Conservation (phyloP, 2,888 invertebrate genomes). For the Monoplex corrugatus region DNA sequence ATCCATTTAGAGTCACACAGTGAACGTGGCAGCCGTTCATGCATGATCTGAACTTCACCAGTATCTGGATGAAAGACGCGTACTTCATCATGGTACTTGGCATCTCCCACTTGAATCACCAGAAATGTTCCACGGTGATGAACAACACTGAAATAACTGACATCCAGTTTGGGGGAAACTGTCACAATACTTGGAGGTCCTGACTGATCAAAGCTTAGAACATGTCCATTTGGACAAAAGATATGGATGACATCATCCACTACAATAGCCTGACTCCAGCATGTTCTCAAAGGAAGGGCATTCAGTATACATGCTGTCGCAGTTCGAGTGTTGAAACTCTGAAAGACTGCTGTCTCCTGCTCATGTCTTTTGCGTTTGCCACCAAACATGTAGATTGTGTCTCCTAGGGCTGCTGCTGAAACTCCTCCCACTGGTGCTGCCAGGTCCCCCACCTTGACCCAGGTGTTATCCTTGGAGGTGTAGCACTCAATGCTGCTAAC, state of each 20-base stretch:
- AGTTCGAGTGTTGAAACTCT: conserved; percentile 59
- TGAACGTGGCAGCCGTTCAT: conserved; percentile 58
- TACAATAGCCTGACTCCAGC: conserved; percentile 59
- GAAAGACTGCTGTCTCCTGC: conserved; percentile 54
- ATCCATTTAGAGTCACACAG: conserved; percentile 61
- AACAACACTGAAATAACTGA: conserved; percentile 58
- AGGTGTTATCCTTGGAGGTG: conserved; percentile 48
- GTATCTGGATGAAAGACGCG: conserved; percentile 54
- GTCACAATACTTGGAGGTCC: conserved; percentile 56
- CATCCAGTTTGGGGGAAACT: conserved; percentile 57
- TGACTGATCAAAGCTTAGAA: conserved; percentile 52
- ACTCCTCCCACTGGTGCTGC: conserved; percentile 55
- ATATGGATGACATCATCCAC: conserved; percentile 58
- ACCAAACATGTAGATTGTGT: conserved; percentile 60
- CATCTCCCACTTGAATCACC: conserved; percentile 59
- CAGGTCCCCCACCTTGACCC: conserved; percentile 56
- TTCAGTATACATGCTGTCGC: conserved; percentile 52
- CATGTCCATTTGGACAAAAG: conserved; percentile 59
- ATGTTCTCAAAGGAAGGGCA: conserved; percentile 53
- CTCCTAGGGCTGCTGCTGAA: conserved; percentile 55
- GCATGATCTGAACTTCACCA: conserved; percentile 51
- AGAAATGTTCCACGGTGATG: conserved; percentile 56
- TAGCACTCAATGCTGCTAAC: conserved; percentile 56
- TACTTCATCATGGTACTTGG: conserved; percentile 57
- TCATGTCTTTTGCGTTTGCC: conserved; percentile 57